Conservation (phyloP, 2,113 vertebrate species). For the Triplophysa dalaica region DNA sequence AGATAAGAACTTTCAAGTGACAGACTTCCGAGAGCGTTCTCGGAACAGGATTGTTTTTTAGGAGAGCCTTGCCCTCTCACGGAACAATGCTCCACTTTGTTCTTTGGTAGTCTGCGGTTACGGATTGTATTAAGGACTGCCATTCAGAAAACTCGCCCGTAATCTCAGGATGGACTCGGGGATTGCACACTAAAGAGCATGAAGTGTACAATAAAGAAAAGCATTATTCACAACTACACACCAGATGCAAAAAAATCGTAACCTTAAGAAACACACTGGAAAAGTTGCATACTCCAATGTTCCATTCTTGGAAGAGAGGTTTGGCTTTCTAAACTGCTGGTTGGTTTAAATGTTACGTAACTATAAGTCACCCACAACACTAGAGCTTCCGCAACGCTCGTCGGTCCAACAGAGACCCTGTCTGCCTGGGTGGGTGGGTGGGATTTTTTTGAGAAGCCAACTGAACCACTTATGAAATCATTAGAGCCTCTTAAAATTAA, state of each 20-base stretch:
- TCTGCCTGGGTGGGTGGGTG: conserved; percentile 28
- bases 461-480: conserved; percentile 43
- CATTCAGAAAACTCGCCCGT: conserved; percentile 15
- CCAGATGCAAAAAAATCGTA: not conserved
- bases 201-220: conserved; percentile 6
- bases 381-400: not conserved
- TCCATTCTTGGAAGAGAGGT: not conserved
- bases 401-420: conserved; percentile 9
- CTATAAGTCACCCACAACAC: conserved; percentile 22
- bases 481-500: conserved; percentile 1
- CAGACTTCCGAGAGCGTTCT: conserved; percentile 58
- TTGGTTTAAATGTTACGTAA: conserved; percentile 16
- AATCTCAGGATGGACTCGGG: conserved; percentile 40
- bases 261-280: not conserved
- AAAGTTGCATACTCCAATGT: not conserved
- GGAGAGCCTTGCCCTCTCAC: not conserved
- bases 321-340: not conserved
- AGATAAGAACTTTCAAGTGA: conserved; percentile 64
- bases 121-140: not conserved
- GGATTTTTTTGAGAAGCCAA: conserved; percentile 28
- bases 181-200: conserved; percentile 1
- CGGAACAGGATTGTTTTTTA: conserved; percentile 29
- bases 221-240: not conserved
- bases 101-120: conserved; percentile 51
- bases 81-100: conserved; percentile 62